Base-by-base conservation (phyloP, 2,113 vertebrate genomes). In the Chlamydotis undulata region DNA sequence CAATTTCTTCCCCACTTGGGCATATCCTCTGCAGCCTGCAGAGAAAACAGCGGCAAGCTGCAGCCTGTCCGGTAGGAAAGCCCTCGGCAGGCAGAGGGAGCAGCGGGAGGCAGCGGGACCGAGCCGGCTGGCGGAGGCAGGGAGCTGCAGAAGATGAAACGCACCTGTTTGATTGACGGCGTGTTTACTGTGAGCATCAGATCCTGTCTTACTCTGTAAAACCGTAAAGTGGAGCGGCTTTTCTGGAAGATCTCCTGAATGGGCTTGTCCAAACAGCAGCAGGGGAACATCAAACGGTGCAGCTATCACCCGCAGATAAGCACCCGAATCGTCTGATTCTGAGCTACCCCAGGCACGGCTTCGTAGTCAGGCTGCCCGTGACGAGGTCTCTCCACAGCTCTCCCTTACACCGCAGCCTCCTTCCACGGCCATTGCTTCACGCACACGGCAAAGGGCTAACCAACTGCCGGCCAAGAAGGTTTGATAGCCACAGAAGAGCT, bases 191-290 rank as follows among this genome's bases (percentile, higher is more conserved):
- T 5, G 6, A 49, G 78, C 65, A 92, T 75, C 90, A 79, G 82
- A 87, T 88, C 82, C 88, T 76, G 83, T 33, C 80, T 89, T 35
- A 35, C 80, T 65, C 56, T 74, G 89, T 89, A 57, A 85, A 89
- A 89, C 83, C 3, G 26, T 93, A 57, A 26, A 53, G 83, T 35
- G 29, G 39, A 92, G 83, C 5, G 39, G 77, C 91, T 95, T 50
- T 89, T 92, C 94, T 94, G 95, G 96, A 96, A 55, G 37, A 52
- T 83, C 75, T 89, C 94, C 93, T 10, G 14, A n/a, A 67, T 33
- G 68, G 91, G 89, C 96, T 75, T 94, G 96, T 95, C 92, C 94
- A 73, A 88, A 92, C 96, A 97, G 94, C 90, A 92, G 78, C 75
- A 49, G 1, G 45, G 86, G 70, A 96, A 93, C 95, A 93, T 97